These are phyloP conservation scores for Meloidogyne floridensis DNA, from an alignment of 1,140 invertebrate species.

Conservation along the genomic window DNA sequence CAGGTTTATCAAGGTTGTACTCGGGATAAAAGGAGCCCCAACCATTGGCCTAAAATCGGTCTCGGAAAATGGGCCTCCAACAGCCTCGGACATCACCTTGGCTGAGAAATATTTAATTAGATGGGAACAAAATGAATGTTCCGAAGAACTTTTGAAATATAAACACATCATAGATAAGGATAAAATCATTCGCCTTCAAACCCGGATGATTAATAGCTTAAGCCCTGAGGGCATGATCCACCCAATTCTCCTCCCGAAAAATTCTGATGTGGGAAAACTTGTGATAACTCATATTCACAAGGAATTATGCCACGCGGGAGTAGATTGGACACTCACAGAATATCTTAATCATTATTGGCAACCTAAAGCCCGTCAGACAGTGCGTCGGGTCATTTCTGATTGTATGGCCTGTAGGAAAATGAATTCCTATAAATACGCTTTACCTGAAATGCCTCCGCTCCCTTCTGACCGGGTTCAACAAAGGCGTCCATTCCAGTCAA, in stretches of 20 bases:
- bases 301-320: background rate
- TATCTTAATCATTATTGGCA: conserved; percentile 24
- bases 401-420: background rate
- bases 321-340: conserved; percentile 22
- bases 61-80: background rate
- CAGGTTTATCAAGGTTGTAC: background rate
- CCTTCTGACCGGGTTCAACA: too few relatives aligned
- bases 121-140: background rate
- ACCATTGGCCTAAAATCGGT: background rate
- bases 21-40: background rate
- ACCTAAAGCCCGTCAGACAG: conserved; percentile 18
- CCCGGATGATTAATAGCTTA: background rate
- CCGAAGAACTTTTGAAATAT: background rate
- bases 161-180: background rate
- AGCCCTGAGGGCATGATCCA: background rate
- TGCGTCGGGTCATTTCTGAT: background rate
- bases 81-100: background rate
- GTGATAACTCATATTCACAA: conserved; percentile 23
- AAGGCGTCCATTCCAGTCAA: too few relatives aligned
- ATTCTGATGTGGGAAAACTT: background rate
- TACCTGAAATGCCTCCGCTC: too few relatives aligned
- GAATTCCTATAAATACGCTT: too few relatives aligned
- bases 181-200: background rate
- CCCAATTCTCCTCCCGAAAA: conserved; percentile 1
- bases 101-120: background rate